Base-by-base conservation (phyloP, 2,113 vertebrate species). In the Phylloscopus whistleri region DNA sequence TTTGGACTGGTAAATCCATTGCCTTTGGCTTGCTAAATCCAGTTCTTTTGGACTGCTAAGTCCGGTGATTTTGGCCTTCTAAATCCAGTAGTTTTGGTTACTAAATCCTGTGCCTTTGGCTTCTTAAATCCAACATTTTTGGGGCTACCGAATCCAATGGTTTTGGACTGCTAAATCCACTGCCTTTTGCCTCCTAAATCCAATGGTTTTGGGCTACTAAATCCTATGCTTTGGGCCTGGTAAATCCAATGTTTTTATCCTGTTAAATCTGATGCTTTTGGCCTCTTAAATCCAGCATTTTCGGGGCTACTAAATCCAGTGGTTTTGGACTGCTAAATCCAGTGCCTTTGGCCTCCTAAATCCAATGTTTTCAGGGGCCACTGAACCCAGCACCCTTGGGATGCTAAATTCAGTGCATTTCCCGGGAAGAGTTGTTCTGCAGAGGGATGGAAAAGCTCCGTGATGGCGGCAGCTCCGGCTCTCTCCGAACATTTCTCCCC, bases 401-500 rank as follows among this genome's bases (percentile, higher is more conserved):
- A 41, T 64, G 49, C 51, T 78, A 23, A 84, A 87, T 55, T 53
- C 72, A 2, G 9, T 0, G 31, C 19, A 10, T 56, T 89, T 91
- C 78, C 82, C 79, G 64, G 41, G 69, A 63, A 93, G 52, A 84
- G 30, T 64, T 3, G 1, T 4, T 55, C 66, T n/a, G 55, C 79
- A 70, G 55, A 1, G 33, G 66, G 84, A 41, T 82, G 91, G 91
- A 97, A 91, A 95, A 84, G 87, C 89, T 94, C 83, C 1, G 1
- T 11, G 67, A 49, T 55, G 72, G 70, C 3, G 0, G 51, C 4
- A 4, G 66, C 80, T 89, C 84, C 0, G 0, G 35, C 76, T 90
- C 68, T 81, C 84, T 92, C 94, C 70, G 91, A 91, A 86, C 39
- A 63, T 51, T 82, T 77, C 68, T 68, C 31, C 56, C 72, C 12